Conservation (phyloP, 2,113 vertebrate genomes). For the Vimba vimba region DNA sequence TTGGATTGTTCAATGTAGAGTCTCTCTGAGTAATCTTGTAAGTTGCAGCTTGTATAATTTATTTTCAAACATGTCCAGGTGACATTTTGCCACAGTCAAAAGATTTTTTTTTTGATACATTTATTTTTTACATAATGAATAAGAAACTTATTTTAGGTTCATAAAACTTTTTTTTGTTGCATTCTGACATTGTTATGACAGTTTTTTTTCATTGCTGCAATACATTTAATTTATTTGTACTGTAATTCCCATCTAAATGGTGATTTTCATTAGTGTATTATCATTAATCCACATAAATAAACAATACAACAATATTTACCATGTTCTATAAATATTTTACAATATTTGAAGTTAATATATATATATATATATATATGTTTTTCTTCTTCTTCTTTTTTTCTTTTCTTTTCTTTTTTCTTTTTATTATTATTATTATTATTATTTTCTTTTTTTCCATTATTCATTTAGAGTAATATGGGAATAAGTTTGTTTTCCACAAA, state of each 20-base stretch:
- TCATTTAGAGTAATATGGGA: no score
- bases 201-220: background rate
- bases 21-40: constrained; percentile 12
- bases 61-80: background rate
- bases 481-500: no score
- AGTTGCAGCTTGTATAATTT: background rate
- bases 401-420: no score
- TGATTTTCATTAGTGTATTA: background rate
- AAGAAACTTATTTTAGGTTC: background rate
- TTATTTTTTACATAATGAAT: background rate
- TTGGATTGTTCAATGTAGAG: background rate
- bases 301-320: background rate
- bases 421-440: no score
- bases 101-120: no score
- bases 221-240: background rate
- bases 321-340: background rate
- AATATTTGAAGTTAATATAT: no score
- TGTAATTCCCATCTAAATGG: background rate
- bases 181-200: no score
- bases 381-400: no score
- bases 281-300: background rate
- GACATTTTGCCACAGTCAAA: background rate
- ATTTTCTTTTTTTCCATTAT: no score
- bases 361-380: no score
- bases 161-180: background rate